These are phyloP conservation scores for Drosophila cracens DNA, from an alignment of 2,888 invertebrate genomes.

Conservation along the genomic window DNA sequence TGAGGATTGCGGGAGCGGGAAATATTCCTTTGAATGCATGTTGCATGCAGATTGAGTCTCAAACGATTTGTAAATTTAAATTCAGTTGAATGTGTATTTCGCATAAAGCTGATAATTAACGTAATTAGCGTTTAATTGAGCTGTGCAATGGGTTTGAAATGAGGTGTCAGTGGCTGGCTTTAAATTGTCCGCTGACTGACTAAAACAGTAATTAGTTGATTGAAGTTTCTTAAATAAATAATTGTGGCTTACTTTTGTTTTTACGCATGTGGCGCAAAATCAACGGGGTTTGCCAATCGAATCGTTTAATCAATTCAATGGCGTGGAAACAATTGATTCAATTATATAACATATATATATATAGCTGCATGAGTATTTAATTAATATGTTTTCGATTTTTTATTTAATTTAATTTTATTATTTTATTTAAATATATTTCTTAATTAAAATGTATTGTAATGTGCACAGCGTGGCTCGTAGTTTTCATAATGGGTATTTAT, in stretches of 20 bases:
- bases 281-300: neutral
- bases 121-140: constrained; percentile 3
- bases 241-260: neutral
- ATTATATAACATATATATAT: neutral
- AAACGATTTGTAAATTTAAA: constrained; percentile 22
- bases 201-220: neutral
- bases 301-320: neutral
- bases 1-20: neutral
- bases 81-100: neutral
- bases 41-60: neutral
- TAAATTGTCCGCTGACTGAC: neutral
- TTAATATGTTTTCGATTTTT: neutral
- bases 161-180: neutral
- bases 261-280: neutral
- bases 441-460: neutral
- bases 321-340: neutral
- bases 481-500: neutral
- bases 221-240: neutral
- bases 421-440: neutral
- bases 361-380: neutral
- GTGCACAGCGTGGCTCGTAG: neutral
- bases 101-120: constrained; percentile 1
- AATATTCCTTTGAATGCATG: neutral
- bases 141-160: neutral
- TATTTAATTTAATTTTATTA: neutral